Percentiles rank a stretch among this genome's conserved stretches.
Conservation (phyloP, 2,113 vertebrate species). For the Panurus biarmicus region DNA sequence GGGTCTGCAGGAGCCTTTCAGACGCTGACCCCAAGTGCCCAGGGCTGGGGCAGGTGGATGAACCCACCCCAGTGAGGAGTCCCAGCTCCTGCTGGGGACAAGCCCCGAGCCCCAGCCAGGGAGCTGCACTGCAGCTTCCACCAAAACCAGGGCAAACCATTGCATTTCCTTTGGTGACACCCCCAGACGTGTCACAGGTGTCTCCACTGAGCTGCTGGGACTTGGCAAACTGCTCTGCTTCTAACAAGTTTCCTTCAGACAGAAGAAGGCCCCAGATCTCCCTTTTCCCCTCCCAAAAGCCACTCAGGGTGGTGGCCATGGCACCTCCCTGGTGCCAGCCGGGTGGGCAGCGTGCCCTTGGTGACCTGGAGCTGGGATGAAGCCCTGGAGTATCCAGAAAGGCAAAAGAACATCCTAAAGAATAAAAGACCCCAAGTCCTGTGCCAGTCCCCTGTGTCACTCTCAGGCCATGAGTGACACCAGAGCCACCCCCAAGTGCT, state of each 20-base stretch:
- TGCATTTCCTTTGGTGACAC: fast-evolving
- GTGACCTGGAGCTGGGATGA: neutral
- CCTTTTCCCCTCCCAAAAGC: neutral
- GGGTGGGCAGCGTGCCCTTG: fast-evolving
- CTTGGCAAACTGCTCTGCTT: neutral
- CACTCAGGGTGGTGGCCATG: fast-evolving
- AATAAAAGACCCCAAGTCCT: neutral
- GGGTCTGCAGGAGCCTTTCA: neutral
- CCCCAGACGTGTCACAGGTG: neutral
- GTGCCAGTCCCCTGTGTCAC: neutral
- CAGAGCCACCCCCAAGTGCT: neutral
- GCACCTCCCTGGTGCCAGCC: neutral
- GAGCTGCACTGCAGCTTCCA: too few relatives aligned
- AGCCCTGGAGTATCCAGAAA: neutral
- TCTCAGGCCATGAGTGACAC: neutral
- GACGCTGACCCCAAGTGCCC: fast-evolving
- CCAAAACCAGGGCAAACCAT: neutral
- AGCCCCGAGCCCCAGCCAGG: neutral
- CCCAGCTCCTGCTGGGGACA: neutral
- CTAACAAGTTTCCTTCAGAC: neutral
- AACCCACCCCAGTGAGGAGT: fast-evolving
- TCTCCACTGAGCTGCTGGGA: neutral
- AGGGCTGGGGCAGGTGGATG: neutral
- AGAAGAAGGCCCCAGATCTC: neutral
- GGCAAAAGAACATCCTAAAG: neutral